A percentile compares a stretch with the other conserved stretches of the same genome.
Conservation (phyloP, 1,140 invertebrate genomes). For the Mercenaria mercenaria region DNA sequence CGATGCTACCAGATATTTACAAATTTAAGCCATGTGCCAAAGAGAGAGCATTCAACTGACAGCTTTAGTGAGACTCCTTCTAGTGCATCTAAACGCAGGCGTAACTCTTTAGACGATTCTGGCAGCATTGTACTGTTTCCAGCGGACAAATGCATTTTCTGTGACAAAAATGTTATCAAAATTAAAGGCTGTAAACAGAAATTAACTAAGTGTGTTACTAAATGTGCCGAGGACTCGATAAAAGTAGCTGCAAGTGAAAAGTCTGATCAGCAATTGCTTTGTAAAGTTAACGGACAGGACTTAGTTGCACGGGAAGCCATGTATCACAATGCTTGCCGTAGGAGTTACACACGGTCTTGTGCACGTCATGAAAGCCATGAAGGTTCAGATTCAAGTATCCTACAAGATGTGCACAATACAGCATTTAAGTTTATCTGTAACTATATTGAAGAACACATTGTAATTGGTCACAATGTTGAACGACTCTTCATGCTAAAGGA, state of each 20-base stretch:
- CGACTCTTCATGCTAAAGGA: neutral
- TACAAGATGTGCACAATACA: neutral
- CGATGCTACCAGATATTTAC: slow-evolving; percentile 23
- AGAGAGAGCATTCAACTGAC: neutral
- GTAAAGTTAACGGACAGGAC: slow-evolving; percentile 41
- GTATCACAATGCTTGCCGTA: slow-evolving; percentile 17
- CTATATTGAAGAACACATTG: neutral
- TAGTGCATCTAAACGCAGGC: neutral
- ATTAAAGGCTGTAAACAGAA: slow-evolving; percentile 45
- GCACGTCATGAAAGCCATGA: neutral
- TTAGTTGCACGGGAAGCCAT: slow-evolving; percentile 16
- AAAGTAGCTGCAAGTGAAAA: slow-evolving; percentile 14
- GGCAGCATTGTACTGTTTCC: slow-evolving; percentile 27
- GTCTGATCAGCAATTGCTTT: neutral
- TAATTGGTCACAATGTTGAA: slow-evolving; percentile 7
- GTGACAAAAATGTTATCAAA: slow-evolving; percentile 46
- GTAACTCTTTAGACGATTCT: neutral
- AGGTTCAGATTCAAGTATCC: slow-evolving; percentile 1
- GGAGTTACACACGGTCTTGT: slow-evolving; percentile 15
- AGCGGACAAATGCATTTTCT: slow-evolving; percentile 39
- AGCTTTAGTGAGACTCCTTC: neutral
- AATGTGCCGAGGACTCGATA: slow-evolving; percentile 48
- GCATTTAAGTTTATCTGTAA: neutral
- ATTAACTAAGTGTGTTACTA: slow-evolving; percentile 46
- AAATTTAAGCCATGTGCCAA: slow-evolving; percentile 12